Percentiles rank a stretch among this genome's conserved stretches.
Conservation (phyloP, 2,888 invertebrate species). For the Neria commutata region DNA sequence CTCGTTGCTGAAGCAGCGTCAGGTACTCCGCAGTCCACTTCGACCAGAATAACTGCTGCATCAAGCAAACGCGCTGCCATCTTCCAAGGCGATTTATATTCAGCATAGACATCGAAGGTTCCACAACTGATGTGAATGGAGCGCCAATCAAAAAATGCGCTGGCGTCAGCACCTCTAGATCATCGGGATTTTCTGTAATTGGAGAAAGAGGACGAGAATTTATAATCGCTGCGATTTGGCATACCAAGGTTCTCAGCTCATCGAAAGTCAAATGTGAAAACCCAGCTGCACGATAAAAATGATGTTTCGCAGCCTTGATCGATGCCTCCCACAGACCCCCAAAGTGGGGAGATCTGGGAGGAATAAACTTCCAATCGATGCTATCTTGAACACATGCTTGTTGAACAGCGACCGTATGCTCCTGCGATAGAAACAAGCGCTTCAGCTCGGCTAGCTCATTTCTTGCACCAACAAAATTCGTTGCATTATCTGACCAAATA, state of each 20-base stretch:
- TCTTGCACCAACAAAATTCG: constrained; percentile 16
- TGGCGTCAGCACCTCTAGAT: constrained; percentile 4
- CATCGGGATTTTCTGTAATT: constrained; percentile 4
- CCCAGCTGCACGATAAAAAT: constrained; percentile 6
- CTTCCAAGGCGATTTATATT: not conserved
- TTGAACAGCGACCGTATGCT: constrained; percentile 1
- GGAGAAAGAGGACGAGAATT: constrained; percentile 11
- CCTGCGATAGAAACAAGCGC: not conserved
- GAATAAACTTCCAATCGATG: constrained; percentile 15
- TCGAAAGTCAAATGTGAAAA: not conserved
- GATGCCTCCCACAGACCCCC: constrained; percentile 11
- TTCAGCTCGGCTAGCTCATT: constrained; percentile 7
- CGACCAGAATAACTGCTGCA: constrained; percentile 3
- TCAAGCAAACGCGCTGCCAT: not conserved
- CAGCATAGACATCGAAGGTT: not conserved
- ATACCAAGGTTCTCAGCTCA: constrained; percentile 11
- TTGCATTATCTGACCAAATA: constrained; percentile 16
- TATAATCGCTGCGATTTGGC: constrained; percentile 13
- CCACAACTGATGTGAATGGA: not conserved
- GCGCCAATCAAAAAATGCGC: not conserved
- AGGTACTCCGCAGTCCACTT: not conserved
- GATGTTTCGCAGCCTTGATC: constrained; percentile 6
- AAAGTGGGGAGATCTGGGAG: constrained; percentile 18
- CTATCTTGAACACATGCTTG: not conserved
- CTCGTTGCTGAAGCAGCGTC: not conserved